Conservation (phyloP, 2,113 vertebrate genomes). For the Microcebus lehilahytsara region DNA sequence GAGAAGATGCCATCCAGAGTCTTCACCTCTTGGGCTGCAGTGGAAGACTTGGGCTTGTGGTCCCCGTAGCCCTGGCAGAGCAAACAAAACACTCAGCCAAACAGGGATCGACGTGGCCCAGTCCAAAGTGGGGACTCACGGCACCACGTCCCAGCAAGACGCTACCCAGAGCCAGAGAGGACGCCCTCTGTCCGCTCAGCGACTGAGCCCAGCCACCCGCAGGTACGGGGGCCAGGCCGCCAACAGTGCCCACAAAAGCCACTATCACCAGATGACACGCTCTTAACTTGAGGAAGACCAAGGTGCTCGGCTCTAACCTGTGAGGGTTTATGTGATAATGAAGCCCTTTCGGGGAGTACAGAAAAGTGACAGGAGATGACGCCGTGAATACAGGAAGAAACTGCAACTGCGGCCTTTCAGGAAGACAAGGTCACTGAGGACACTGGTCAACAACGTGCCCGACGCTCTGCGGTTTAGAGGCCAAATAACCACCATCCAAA, state of each 20-base stretch:
- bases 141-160: accelerated
- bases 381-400: accelerated
- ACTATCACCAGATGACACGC: accelerated
- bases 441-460: accelerated
- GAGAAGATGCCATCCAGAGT: constrained; percentile 93
- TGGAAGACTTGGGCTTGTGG: constrained; percentile 97
- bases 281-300: background rate
- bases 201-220: accelerated
- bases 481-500: background rate
- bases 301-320: accelerated
- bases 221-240: accelerated
- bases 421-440: background rate
- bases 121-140: accelerated
- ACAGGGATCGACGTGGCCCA: accelerated
- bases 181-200: background rate
- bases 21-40: constrained; percentile 95
- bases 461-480: background rate
- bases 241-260: background rate
- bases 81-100: accelerated
- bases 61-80: constrained; percentile 93
- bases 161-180: background rate
- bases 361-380: background rate
- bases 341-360: accelerated
- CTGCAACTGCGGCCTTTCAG: accelerated
- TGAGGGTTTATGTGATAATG: accelerated